These are phyloP conservation scores for Apamea crenata DNA, from an alignment of 2,888 invertebrate genomes.

Conservation along the genomic window DNA sequence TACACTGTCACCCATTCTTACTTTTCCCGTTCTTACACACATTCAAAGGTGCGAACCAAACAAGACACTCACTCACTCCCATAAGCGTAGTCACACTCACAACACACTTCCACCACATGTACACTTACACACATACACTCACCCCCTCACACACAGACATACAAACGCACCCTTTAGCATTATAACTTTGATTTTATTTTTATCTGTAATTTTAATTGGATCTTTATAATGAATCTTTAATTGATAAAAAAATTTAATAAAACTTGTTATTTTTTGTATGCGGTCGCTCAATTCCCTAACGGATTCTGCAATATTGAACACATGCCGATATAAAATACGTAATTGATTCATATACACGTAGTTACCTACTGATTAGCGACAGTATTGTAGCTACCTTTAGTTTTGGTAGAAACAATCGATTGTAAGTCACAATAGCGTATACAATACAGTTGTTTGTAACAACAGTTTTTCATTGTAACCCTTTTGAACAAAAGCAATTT, in stretches of 20 bases:
- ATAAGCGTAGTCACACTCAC: too few species aligned
- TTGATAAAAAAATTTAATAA: neutral
- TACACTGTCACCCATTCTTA: too few species aligned
- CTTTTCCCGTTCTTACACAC: too few species aligned
- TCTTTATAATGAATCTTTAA: too few species aligned
- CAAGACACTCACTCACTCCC: too few species aligned
- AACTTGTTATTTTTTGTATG: slow-evolving; percentile 1
- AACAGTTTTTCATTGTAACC: slow-evolving; percentile 18
- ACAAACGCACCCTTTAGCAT: too few species aligned
- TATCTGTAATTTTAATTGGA: too few species aligned
- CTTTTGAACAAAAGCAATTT: slow-evolving; percentile 14
- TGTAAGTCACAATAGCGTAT: slow-evolving; percentile 8
- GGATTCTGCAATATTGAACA: slow-evolving; percentile 1
- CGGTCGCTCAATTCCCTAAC: neutral
- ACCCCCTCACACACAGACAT: too few species aligned
- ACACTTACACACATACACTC: too few species aligned
- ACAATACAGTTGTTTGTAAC: neutral
- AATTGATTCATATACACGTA: slow-evolving; percentile 24
- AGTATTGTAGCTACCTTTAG: slow-evolving; percentile 24
- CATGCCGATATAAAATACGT: slow-evolving; percentile 6
- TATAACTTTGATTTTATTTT: too few species aligned
- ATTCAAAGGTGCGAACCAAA: too few species aligned
- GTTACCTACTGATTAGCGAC: slow-evolving; percentile 41
- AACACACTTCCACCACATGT: too few species aligned
- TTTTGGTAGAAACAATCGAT: slow-evolving; percentile 27